phyloP scores from a whole-genome alignment of 2,797 vertebrate genomes.

The Dipus sagitta region DNA sequence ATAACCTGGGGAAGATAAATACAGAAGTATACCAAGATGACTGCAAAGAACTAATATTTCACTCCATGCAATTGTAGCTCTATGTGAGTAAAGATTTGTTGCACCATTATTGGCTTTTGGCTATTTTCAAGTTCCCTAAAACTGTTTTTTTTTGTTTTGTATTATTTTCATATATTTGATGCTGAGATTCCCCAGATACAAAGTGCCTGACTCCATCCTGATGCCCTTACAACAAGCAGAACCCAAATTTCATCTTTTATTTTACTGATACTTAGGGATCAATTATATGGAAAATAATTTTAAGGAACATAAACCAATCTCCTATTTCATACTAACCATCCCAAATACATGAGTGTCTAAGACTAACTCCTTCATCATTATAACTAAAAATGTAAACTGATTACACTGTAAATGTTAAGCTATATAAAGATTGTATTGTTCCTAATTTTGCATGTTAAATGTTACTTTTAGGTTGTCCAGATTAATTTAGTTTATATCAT shows the following conservation, averaged over 20 bases:
- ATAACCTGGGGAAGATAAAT: not conserved
- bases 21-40: not conserved
- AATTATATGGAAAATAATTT: not conserved
- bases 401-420: not conserved
- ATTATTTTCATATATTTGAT: not conserved
- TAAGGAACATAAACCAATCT: not conserved
- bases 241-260: not conserved
- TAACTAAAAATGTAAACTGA: not conserved
- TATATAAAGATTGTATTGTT: not conserved
- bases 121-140: not conserved
- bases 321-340: not conserved
- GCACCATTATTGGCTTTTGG: not conserved
- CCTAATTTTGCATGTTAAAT: not conserved
- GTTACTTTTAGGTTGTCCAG: not conserved
- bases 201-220: not conserved
- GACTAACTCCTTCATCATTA: not conserved
- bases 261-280: not conserved
- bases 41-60: not conserved
- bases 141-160: not conserved
- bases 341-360: not conserved
- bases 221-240: not conserved
- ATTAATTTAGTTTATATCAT: not conserved
- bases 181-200: not conserved
- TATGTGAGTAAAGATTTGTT: not conserved
- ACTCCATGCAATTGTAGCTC: not conserved